Percentiles rank a stretch among this genome's conserved stretches.
These are phyloP conservation scores for Vespertilio murinus DNA, from an alignment of 2,797 vertebrate genomes.

Conservation along the genomic window DNA sequence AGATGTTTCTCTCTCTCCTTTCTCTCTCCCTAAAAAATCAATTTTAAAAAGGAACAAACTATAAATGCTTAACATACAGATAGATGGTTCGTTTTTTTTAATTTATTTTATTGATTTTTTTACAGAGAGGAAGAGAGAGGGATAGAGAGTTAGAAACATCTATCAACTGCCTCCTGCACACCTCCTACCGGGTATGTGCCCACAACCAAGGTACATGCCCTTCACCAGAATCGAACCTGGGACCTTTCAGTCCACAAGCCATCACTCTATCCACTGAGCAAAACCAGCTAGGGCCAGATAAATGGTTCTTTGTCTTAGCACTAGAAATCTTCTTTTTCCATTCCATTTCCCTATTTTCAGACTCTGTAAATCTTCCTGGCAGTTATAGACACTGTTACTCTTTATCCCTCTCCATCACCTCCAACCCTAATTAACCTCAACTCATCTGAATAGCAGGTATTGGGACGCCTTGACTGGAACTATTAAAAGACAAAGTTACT, in stretches of 20 bases:
- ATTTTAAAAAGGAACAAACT: background rate
- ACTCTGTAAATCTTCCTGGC: constrained; percentile 23
- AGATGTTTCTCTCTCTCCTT: background rate
- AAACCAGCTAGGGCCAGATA: background rate
- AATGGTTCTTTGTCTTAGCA: background rate
- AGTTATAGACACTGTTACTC: background rate
- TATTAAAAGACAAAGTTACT: background rate
- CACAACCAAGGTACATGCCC: too few species aligned
- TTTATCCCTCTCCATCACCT: background rate
- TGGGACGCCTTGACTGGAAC: background rate
- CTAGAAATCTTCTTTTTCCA: constrained; percentile 33
- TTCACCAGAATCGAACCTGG: too few species aligned
- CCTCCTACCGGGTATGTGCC: too few species aligned
- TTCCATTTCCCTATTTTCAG: background rate
- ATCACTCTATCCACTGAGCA: too few species aligned
- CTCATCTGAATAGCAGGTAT: background rate
- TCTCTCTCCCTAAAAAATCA: background rate
- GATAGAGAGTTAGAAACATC: too few species aligned
- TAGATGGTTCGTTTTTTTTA: background rate
- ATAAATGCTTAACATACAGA: constrained; percentile 31
- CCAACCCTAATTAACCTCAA: background rate
- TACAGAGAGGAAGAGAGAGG: too few species aligned
- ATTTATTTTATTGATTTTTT: too few species aligned
- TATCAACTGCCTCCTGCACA: too few species aligned
- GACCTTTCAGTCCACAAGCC: too few species aligned